Conservation (phyloP, 1,140 invertebrate genomes). For the Apis dorsata region DNA sequence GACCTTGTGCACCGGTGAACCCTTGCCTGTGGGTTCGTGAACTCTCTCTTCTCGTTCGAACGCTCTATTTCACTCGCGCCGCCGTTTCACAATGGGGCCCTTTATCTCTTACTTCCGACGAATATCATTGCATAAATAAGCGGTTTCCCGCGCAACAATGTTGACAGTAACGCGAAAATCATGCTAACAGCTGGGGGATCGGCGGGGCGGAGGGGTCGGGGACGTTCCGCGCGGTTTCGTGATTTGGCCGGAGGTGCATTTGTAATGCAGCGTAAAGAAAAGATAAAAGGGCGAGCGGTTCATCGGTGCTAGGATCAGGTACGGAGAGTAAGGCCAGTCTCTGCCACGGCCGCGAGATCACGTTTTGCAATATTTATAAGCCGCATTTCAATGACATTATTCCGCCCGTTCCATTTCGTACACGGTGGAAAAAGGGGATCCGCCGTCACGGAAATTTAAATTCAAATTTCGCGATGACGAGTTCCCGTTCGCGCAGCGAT, state of each 20-base stretch:
- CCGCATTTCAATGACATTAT: conserved; percentile 69
- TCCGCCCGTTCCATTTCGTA: conserved; percentile 57
- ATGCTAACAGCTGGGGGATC: conserved; percentile 44
- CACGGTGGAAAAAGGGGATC: conserved; percentile 9
- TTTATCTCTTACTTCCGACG: conserved; percentile 40
- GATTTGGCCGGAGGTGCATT: conserved; percentile 57
- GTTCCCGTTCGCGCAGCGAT: background rate
- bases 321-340: background rate
- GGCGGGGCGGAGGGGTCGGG: background rate
- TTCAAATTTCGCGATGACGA: background rate
- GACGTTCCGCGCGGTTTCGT: conserved; percentile 33
- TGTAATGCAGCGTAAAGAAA: conserved; percentile 65
- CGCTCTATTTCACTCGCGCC: conserved; percentile 23
- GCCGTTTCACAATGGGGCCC: conserved; percentile 19
- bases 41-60: conserved; percentile 2
- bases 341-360: conserved; percentile 34
- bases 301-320: conserved; percentile 66
- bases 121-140: conserved; percentile 51
- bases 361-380: conserved; percentile 70
- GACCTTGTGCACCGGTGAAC: background rate
- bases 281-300: conserved; percentile 60
- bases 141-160: conserved; percentile 39
- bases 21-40: conserved; percentile 5
- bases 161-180: conserved; percentile 60
- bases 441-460: conserved; percentile 50